Percentiles rank a stretch among this genome's conserved stretches.
These are phyloP conservation scores for Nemoura dubitans DNA, from an alignment of 2,888 invertebrate species.

Conservation along the genomic window DNA sequence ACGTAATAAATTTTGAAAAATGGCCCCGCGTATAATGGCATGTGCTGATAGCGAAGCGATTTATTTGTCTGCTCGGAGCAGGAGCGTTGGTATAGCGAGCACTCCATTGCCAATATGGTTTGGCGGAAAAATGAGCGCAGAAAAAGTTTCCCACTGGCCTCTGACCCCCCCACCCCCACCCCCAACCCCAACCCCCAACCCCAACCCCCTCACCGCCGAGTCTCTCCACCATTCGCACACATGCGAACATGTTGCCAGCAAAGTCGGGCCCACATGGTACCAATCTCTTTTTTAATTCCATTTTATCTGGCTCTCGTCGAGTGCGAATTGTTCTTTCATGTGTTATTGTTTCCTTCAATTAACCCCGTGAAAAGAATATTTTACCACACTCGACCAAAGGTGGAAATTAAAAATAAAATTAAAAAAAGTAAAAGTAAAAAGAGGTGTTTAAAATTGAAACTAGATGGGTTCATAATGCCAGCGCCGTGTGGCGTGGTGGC, in stretches of 20 bases:
- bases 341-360: constrained; percentile 12
- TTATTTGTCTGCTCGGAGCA: constrained; percentile 12
- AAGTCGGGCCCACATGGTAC: background rate
- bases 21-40: constrained; percentile 22
- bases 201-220: too few relatives aligned
- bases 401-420: background rate
- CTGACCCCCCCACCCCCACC: too few relatives aligned
- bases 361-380: constrained; percentile 2
- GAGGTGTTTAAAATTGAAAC: background rate
- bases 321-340: background rate
- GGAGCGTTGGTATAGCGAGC: too few relatives aligned
- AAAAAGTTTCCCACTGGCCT: background rate
- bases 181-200: too few relatives aligned
- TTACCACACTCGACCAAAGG: constrained; percentile 12
- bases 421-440: too few relatives aligned
- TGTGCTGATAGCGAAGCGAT: background rate
- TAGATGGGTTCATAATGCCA: background rate
- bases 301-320: background rate
- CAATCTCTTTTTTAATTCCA: background rate
- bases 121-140: background rate
- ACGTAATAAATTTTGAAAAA: constrained; percentile 36
- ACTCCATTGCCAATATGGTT: background rate
- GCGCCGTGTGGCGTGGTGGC: too few relatives aligned
- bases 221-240: too few relatives aligned
- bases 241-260: background rate